phyloP scores from a whole-genome alignment of 2,888 invertebrate species.

The Strigamia maritima region DNA sequence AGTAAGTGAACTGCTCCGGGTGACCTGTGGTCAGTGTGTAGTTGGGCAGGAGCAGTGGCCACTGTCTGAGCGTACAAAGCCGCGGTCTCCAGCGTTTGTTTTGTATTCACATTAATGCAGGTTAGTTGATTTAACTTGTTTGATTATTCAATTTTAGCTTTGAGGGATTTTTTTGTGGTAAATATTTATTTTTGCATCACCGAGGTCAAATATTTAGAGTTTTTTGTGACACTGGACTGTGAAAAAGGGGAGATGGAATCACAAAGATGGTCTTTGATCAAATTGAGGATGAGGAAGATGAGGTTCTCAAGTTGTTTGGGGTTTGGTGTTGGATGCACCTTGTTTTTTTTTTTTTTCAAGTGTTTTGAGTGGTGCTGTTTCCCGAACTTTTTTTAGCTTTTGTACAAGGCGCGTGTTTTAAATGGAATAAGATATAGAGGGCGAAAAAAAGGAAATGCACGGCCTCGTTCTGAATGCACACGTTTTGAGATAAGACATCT shows the following conservation, averaged over 20 bases:
- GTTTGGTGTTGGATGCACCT: conserved; percentile 25
- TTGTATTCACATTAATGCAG: conserved; percentile 12
- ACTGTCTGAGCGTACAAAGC: conserved; percentile 8
- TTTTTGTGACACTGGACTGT: not conserved
- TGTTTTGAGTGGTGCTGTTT: not conserved
- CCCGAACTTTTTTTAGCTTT: conserved; percentile 16
- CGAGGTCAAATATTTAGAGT: not conserved
- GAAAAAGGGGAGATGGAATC: not conserved
- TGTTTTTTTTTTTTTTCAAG: not conserved
- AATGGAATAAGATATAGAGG: conserved; percentile 29
- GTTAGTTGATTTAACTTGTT: not conserved
- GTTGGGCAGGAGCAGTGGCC: conserved; percentile 6
- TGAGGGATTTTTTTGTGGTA: not conserved
- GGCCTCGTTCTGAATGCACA: conserved; percentile 30
- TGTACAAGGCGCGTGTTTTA: conserved; percentile 27
- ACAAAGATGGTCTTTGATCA: conserved; percentile 25
- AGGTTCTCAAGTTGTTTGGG: not conserved
- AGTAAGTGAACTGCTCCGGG: conserved; percentile 22
- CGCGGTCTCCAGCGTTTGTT: not conserved
- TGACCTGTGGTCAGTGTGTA: conserved; percentile 30
- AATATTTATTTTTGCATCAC: not conserved
- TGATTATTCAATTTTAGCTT: not conserved
- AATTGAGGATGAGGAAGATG: not conserved
- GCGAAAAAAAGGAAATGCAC: conserved; percentile 19
- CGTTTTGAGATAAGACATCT: conserved; percentile 23